Evolutionary conservation across 2,797 vertebrate genomes (phyloP), one percentile per base, ranked within the genome.

Genomic region (Limosa lapponica): DNA sequence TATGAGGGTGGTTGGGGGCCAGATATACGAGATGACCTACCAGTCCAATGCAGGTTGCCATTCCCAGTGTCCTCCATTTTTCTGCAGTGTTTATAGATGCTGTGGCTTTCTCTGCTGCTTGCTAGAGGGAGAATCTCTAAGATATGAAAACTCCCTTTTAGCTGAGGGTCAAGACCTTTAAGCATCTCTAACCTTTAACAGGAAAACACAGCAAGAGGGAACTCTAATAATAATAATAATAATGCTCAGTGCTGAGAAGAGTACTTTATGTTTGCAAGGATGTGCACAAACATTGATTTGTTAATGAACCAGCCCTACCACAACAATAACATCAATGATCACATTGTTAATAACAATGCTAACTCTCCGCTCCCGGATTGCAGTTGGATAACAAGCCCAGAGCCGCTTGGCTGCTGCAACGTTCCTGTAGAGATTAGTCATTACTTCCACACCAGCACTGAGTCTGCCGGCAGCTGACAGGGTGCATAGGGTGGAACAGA

Each of bases 251-350:
- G 70, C 66, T 90, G 66, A 82, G 66, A 85, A 67, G 49, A 84
- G 58, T 70, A 15, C 28, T 90, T 93, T 48, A 30, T 39, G 62
- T 72, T 88, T 87, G 65, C 73, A 82, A 74, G 19, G 46, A 87
- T 58, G 75, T 72, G 80, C 54, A 82, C 82, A 95, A 93, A 90
- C 77, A 82, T 55, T 37, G 77, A 79, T 94, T 95, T 2, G 0
- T 78, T 91, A 95, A 82, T 79, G 90, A 94, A 79, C 48, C 69
- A 84, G 67, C n/a, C 57, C 44, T 95, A 90, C 30, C 34, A 90
- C 57, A 86, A 94, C 69, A 90, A n/a, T 74, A 88, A 84, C 69
- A 91, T n/a, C 44, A 10, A 37, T 75, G 87, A 91, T 93, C 82
- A 57, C 62, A 25, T 62, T 95, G 58, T 75, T 95, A 94, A 87